Conservation (phyloP, 2,797 vertebrate species). For the Ctenosaura bakeri region DNA sequence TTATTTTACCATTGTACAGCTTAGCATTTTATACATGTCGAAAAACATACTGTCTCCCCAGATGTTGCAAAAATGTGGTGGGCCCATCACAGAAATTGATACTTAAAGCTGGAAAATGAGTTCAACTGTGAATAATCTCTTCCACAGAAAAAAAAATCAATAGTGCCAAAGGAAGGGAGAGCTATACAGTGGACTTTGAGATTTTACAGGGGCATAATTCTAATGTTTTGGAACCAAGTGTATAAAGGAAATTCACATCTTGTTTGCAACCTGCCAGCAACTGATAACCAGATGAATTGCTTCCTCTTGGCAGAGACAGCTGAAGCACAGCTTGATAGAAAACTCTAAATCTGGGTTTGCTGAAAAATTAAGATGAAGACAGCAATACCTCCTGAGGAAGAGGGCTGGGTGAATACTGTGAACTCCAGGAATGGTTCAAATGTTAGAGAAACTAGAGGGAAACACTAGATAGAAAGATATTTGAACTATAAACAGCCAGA, state of each 20-base stretch:
- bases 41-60: background rate
- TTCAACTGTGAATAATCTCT: background rate
- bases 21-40: background rate
- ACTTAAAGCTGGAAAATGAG: background rate
- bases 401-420: background rate
- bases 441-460: background rate
- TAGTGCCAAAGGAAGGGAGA: background rate
- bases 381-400: background rate
- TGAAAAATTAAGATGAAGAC: background rate
- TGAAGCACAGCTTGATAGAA: background rate
- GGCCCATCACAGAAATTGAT: background rate
- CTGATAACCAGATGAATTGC: background rate
- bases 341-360: background rate
- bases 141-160: background rate
- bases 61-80: background rate
- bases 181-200: background rate
- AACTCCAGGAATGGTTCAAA: background rate
- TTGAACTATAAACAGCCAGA: background rate
- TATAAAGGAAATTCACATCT: constrained; percentile 6
- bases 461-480: background rate
- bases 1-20: background rate
- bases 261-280: background rate
- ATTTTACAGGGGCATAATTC: background rate
- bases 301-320: background rate
- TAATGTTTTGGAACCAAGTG: background rate